Evolutionary conservation across 64 coral and sea anemone genomes (phyloP), one percentile per base, ranked within the genome.

Genomic region (Acropora tenuis): DNA sequence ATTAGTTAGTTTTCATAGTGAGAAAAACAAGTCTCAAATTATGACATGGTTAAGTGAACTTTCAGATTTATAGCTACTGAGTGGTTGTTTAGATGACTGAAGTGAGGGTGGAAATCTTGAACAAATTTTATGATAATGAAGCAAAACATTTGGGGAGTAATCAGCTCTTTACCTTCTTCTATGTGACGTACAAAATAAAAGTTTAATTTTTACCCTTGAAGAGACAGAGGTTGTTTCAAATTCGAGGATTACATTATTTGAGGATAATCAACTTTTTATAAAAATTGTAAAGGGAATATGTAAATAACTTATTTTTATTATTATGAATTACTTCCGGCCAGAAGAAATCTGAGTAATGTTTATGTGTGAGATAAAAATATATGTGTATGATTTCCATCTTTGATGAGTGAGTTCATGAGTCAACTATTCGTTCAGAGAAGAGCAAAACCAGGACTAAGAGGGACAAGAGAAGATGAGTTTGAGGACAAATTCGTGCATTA

Each of bases 1-100:
- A 71, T 44, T 43, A 47, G 61, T 47, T 2, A 6, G 15, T 85
- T 71, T 10, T 15, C 46, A 8, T 6, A 85, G 44, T 40, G 82
- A 85, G 16, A 44, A 85, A 8, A 43, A 85, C 8, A 43, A 72
- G 1, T 68, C 63, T 10, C 5, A 69, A 48, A 49, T 72, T 71
- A 49, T 71, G 65, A 46, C 69, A 10, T 85, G 61, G 67, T 85
- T 85, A 8, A 72, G 65, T 66, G 63, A 85, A 49, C 60, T 71
- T 46, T 63, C 65, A 48, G 82, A 85, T 71, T 85, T 85, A 11
- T 85, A 71, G 59, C 15, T 5, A 20, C 18, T 13, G 6, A 11
- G 12, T 11, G 17, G 63, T 68, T 68, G 63, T 68, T 17, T n/a
- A 68, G 11, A 68, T 55, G 52, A 55, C 10, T 55, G 5, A 5